Evolutionary conservation across 2,888 invertebrate genomes (phyloP), one percentile per base, ranked within the genome.

Genomic region (Cistogaster globosa): DNA sequence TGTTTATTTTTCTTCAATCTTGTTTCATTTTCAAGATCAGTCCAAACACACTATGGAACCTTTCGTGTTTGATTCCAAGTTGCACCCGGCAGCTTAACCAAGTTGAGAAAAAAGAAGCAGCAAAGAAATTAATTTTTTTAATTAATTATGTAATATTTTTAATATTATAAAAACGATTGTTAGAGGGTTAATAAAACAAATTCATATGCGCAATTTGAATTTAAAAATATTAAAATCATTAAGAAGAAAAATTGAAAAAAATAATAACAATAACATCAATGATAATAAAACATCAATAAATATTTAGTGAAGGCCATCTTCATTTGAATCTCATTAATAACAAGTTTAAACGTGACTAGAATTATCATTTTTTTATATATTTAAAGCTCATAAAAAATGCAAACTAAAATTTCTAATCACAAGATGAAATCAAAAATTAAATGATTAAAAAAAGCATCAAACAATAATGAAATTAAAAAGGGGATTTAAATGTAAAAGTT

Each of bases 281-380:
- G 62, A 62, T 12, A 72, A 77, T 60, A 72, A 83, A 81, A 69
- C 69, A 20, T 76, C 83, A 74, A 78, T 78, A 69, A 69, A 22
- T 69, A 57, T 82, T 65, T 18, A 75, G 8, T 85, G 82, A 85
- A 82, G 85, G 85, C 42, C 85, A 82, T 75, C 78, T 75, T 82
- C 82, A 82, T 85, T 82, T 85, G 82, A 79, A 85, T 82, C 78
- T 82, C 85, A 85, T 75, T 82, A 82, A 62, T 67, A 82, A 76
- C 85, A 75, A 82, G 85, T 85, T 85, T 85, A 84, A 85, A 82
- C 82, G 78, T 85, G 85, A 79, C 60, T 60, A 74, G 82, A 77
- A 72, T 83, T 18, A 48, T 63, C 45, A n/a, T 65, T 63, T 14
- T 51, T 36, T 58, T 38, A 42, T 45, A 76, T 48, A 18, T 20